These are phyloP conservation scores for Otis tarda DNA, from an alignment of 2,113 vertebrate species.

Conservation along the genomic window DNA sequence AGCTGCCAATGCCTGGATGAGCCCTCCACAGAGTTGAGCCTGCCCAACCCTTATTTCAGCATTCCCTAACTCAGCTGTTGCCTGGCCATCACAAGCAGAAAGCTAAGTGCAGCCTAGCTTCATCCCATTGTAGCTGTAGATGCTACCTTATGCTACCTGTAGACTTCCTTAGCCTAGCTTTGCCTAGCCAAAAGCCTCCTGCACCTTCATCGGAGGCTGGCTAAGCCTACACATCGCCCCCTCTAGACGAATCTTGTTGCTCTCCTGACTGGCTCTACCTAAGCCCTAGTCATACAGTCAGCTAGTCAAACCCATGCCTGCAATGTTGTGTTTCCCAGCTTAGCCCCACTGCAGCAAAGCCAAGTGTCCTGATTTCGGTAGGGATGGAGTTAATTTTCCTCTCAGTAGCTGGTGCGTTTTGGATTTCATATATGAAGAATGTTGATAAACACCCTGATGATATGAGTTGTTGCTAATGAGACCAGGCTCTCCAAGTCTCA, in stretches of 20 bases:
- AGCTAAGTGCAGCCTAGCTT: background rate
- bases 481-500: no score
- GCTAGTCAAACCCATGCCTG: background rate
- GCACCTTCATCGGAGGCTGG: fast-evolving
- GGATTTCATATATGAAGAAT: no score
- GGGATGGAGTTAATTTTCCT: no score
- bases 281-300: background rate
- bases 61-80: background rate
- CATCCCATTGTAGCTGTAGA: background rate
- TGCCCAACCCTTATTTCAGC: background rate
- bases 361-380: background rate
- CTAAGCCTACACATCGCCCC: background rate
- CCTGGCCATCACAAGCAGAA: background rate
- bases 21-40: background rate
- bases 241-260: background rate
- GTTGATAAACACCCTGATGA: no score
- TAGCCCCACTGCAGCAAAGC: background rate
- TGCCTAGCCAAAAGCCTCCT: background rate
- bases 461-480: no score
- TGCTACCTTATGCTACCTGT: background rate
- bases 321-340: fast-evolving
- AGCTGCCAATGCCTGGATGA: background rate
- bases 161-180: background rate
- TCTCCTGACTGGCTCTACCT: background rate
- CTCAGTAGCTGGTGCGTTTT: no score